These are phyloP conservation scores for Steinernema feltiae DNA, from an alignment of 1,140 invertebrate genomes.

Conservation along the genomic window DNA sequence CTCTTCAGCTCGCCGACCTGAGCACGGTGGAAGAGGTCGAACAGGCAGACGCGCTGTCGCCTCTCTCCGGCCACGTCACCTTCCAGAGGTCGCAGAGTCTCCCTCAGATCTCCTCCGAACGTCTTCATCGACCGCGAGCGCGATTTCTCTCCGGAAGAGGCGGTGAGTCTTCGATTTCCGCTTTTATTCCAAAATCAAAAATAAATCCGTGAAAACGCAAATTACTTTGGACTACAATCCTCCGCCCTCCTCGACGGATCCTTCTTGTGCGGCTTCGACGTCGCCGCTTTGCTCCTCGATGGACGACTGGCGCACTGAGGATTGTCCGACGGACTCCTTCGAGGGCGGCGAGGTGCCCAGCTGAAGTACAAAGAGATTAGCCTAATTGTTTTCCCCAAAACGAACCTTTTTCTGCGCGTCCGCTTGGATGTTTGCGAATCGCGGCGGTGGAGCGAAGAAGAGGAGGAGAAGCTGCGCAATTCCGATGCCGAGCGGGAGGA, in stretches of 20 bases:
- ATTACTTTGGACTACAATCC: no score
- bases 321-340: no score
- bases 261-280: background rate
- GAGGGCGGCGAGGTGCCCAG: no score
- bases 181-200: background rate
- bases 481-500: background rate
- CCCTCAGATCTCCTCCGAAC: background rate
- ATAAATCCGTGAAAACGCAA: no score
- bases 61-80: slow-evolving; percentile 1
- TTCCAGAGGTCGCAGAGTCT: slow-evolving; percentile 8
- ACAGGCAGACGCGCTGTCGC: background rate
- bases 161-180: background rate
- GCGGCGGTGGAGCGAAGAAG: background rate
- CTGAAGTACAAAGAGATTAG: background rate
- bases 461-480: background rate
- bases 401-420: background rate
- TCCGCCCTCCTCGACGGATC: background rate
- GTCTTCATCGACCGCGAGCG: background rate
- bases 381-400: background rate
- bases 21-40: background rate
- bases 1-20: background rate
- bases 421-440: background rate
- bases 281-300: no score
- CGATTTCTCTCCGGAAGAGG: background rate
- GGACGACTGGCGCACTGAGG: no score